Percentiles rank a stretch among this genome's conserved stretches.
Conservation (phyloP, 2,113 vertebrate genomes). For the Numida meleagris region DNA sequence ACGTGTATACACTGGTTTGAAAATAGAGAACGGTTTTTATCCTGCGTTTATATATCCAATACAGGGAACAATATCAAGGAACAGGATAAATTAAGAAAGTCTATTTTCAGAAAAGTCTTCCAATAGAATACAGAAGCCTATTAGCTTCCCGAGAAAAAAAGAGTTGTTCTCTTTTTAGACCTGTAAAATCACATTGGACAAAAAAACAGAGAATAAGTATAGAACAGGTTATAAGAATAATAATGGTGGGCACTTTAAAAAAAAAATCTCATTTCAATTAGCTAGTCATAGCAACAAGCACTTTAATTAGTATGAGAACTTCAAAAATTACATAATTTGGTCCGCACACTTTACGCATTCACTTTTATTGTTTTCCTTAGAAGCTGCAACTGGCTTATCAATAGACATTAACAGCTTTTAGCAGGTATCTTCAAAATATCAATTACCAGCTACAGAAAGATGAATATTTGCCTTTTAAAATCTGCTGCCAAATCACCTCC, state of each 20-base stretch:
- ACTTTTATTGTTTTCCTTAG: background rate
- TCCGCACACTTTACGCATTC: background rate
- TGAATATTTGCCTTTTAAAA: background rate
- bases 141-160: background rate
- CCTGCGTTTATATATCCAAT: background rate
- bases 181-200: background rate
- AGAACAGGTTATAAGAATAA: background rate
- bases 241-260: background rate
- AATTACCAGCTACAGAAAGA: background rate
- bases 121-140: background rate
- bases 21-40: background rate
- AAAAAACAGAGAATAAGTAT: background rate
- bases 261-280: background rate
- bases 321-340: background rate
- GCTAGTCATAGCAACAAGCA: background rate
- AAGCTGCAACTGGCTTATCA: background rate
- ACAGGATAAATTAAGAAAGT: background rate
- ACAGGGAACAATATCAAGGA: background rate
- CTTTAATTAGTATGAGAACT: background rate
- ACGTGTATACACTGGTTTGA: background rate
- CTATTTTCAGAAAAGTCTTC: background rate
- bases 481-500: background rate
- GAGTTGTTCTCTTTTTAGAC: background rate
- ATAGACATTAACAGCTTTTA: background rate
- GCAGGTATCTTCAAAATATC: background rate